phyloP scores from a whole-genome alignment of 2,888 invertebrate genomes.

The Ommatoiulus sabulosus region DNA sequence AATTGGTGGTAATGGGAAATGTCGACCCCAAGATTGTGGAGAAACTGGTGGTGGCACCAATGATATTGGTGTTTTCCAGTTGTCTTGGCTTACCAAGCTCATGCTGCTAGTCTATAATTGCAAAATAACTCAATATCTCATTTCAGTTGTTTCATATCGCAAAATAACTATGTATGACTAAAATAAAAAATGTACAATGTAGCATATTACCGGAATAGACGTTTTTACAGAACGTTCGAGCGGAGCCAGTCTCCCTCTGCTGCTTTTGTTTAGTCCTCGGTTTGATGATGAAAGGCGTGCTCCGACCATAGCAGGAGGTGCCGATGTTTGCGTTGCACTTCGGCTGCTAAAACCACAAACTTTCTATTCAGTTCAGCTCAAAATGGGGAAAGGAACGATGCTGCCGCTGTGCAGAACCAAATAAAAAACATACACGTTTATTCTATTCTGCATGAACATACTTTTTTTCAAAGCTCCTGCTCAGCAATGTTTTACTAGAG shows the following conservation, averaged over 20 bases:
- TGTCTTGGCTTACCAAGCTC: background rate
- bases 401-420: too few relatives aligned
- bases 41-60: constrained; percentile 3
- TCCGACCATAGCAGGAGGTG: constrained; percentile 42
- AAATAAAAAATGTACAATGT: background rate
- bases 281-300: constrained; percentile 10
- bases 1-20: constrained; percentile 50
- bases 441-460: background rate
- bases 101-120: background rate
- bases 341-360: background rate
- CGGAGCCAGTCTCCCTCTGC: constrained; percentile 35
- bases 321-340: constrained; percentile 2
- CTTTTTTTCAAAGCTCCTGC: constrained; percentile 9
- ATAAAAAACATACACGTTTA: background rate
- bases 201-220: constrained; percentile 33
- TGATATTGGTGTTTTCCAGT: constrained; percentile 29
- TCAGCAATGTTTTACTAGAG: constrained; percentile 36
- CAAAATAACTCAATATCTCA: background rate
- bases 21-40: constrained; percentile 4
- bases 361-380: background rate
- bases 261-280: constrained; percentile 2
- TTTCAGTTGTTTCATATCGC: background rate
- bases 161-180: background rate
- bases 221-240: constrained; percentile 41
- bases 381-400: background rate